Evolutionary conservation across 2,797 vertebrate species (phyloP).

Genomic region (Staurois parvus): DNA sequence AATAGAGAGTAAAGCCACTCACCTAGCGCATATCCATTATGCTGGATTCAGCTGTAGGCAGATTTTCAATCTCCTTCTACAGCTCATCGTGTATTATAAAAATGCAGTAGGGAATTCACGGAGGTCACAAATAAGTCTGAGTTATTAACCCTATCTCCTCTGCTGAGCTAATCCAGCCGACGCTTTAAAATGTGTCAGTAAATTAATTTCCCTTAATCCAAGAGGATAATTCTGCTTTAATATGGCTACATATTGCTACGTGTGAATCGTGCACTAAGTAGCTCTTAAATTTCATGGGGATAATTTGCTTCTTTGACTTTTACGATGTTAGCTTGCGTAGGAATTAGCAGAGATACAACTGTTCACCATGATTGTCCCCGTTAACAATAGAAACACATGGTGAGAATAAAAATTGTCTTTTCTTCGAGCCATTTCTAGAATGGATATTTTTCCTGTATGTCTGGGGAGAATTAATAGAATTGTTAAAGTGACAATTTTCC

Average conservation of each 20-base stretch:
- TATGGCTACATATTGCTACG: slow-evolving; percentile 55
- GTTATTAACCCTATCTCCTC: slow-evolving; percentile 54
- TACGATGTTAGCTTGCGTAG: slow-evolving; percentile 54
- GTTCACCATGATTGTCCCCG: slow-evolving; percentile 40
- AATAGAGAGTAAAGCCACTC: background rate
- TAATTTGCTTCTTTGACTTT: slow-evolving; percentile 32
- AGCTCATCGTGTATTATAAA: slow-evolving; percentile 31
- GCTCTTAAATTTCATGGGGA: slow-evolving; percentile 59
- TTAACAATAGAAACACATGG: slow-evolving; percentile 50
- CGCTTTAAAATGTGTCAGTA: slow-evolving; percentile 40
- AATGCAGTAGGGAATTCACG: slow-evolving; percentile 27
- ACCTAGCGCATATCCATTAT: slow-evolving; percentile 34
- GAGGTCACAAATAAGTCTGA: slow-evolving; percentile 49
- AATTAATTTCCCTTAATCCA: slow-evolving; percentile 49
- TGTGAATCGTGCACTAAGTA: slow-evolving; percentile 46
- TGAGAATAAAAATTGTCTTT: slow-evolving; percentile 40
- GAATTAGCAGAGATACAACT: slow-evolving; percentile 39
- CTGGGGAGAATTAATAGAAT: slow-evolving; percentile 10
- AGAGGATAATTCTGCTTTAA: slow-evolving; percentile 55
- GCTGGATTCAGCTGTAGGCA: slow-evolving; percentile 24
- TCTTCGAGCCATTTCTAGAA: background rate
- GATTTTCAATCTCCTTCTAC: slow-evolving; percentile 14
- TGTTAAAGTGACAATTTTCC: background rate
- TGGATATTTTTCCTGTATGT: slow-evolving; percentile 6
- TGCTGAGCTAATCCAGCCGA: slow-evolving; percentile 61